These are phyloP conservation scores for Pararge aegeria DNA, from an alignment of 1,140 invertebrate species.

Conservation along the genomic window DNA sequence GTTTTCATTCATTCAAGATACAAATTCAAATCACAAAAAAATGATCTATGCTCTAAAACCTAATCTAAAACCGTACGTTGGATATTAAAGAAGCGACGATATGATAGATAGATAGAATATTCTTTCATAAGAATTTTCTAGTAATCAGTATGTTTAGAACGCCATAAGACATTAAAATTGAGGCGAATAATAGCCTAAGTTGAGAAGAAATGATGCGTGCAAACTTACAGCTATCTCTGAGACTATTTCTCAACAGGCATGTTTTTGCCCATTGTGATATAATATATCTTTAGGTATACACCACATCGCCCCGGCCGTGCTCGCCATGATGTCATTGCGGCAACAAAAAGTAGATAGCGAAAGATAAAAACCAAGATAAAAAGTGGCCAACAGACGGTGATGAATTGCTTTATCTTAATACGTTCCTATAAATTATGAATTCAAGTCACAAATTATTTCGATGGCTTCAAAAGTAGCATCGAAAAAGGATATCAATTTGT, in stretches of 20 bases:
- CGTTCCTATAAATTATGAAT: background rate
- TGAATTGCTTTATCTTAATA: background rate
- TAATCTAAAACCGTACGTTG: too few species aligned
- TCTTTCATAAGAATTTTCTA: too few species aligned
- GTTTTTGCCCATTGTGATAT: background rate
- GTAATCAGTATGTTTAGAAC: too few species aligned
- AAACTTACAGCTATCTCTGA: background rate
- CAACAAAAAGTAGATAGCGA: conserved; percentile 1
- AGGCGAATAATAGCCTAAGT: too few species aligned
- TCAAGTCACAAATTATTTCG: background rate
- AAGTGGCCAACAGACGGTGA: background rate
- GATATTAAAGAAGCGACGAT: too few species aligned
- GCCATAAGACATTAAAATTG: too few species aligned
- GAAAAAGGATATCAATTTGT: too few species aligned
- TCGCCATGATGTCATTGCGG: conserved; percentile 30
- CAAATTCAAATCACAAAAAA: too few species aligned
- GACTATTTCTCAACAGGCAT: background rate
- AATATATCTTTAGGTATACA: background rate
- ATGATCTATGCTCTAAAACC: too few species aligned
- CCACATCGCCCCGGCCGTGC: background rate
- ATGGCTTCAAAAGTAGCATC: background rate
- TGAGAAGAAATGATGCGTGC: too few species aligned
- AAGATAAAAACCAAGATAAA: background rate
- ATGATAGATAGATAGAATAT: too few species aligned
- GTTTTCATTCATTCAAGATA: too few species aligned